phyloP scores from a whole-genome alignment of 1,140 invertebrate genomes.

The Acyrthosiphon pisum region DNA sequence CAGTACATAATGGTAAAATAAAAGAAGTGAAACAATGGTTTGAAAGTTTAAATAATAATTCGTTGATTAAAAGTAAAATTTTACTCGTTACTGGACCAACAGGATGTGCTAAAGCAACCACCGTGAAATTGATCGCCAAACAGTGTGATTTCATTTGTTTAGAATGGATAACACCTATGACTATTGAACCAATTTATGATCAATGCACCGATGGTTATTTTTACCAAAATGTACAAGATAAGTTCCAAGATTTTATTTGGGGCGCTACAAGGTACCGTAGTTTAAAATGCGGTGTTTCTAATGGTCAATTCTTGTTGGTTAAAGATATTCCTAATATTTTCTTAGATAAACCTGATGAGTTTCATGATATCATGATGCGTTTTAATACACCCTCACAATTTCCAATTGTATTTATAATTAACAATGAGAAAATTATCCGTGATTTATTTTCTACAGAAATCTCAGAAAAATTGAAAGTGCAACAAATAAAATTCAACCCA shows the following conservation, averaged over 20 bases:
- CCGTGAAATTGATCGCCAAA: constrained; percentile 69
- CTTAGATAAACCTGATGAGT: constrained; percentile 68
- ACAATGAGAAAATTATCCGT: constrained; percentile 70
- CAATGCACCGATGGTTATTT: constrained; percentile 63
- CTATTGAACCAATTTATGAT: constrained; percentile 63
- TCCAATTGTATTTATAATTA: constrained; percentile 75
- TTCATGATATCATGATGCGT: constrained; percentile 71
- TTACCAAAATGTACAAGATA: constrained; percentile 67
- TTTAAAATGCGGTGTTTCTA: constrained; percentile 66
- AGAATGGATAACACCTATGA: constrained; percentile 78
- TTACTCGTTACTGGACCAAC: constrained; percentile 75
- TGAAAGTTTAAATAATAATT: constrained; percentile 59
- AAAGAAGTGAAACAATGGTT: constrained; percentile 70
- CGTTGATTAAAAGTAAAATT: constrained; percentile 60
- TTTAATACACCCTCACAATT: constrained; percentile 70
- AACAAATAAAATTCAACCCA: constrained; percentile 74
- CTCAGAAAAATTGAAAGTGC: constrained; percentile 69
- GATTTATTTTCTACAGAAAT: constrained; percentile 71
- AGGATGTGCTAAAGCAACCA: constrained; percentile 75
- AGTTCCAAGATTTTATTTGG: constrained; percentile 73
- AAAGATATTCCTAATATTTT: constrained; percentile 80
- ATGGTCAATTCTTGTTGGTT: constrained; percentile 69
- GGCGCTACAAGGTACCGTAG: constrained; percentile 74
- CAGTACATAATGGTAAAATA: constrained; percentile 71
- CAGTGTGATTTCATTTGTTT: constrained; percentile 68